Percentiles rank a stretch among this genome's conserved stretches.
Evolutionary conservation across 2,888 invertebrate genomes (phyloP).

Genomic region (Tipula unca): DNA sequence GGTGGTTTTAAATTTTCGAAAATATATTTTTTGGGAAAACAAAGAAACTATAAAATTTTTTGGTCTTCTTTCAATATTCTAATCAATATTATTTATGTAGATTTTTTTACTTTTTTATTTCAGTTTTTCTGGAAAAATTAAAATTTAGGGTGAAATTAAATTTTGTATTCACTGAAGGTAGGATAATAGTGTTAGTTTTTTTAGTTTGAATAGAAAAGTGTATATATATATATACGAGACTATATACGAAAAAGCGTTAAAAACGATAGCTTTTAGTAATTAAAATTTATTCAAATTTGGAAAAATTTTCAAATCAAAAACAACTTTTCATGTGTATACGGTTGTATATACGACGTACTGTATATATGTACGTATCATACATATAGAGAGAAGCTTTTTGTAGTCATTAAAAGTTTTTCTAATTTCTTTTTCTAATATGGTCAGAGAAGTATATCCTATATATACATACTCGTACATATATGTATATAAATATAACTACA

Average conservation of each 20-base stretch:
- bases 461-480: not conserved
- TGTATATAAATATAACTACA: not conserved
- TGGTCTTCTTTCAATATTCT: slow-evolving; percentile 8
- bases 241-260: not conserved
- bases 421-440: slow-evolving; percentile 14
- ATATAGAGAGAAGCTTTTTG: not conserved
- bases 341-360: not conserved
- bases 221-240: not conserved
- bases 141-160: slow-evolving; percentile 9
- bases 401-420: not conserved
- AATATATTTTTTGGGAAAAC: not conserved
- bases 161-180: not conserved
- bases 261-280: not conserved
- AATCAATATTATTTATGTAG: slow-evolving; percentile 14
- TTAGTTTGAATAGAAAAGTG: not conserved
- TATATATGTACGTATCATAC: not conserved
- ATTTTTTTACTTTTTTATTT: not conserved
- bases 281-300: not conserved
- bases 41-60: slow-evolving; percentile 9
- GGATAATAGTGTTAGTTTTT: not conserved
- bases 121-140: not conserved
- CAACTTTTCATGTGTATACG: not conserved
- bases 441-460: not conserved
- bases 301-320: slow-evolving; percentile 8
- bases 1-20: not conserved